Evolutionary conservation across 2,888 invertebrate species (phyloP), one percentile per base, ranked within the genome.

Genomic region (Nymphalis c-album): DNA sequence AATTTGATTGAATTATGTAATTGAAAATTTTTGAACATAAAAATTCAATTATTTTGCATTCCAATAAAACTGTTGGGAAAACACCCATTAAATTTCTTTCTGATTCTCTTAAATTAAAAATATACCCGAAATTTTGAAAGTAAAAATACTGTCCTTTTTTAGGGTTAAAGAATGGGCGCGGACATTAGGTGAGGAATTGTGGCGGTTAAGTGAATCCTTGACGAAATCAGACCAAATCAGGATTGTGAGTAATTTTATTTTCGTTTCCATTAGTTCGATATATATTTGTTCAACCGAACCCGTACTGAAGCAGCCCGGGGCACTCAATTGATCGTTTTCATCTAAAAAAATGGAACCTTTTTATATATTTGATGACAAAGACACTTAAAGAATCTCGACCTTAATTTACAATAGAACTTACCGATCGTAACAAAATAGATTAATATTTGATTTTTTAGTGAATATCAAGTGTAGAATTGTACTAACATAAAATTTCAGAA

Each of bases 141-240:
- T 17, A 6, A 6, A 53, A 7, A 53, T 53, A 1, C 26, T 53
- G 16, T 17, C 1, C 31, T 53, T n/a, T 87, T 46, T 22, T 62
- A 97, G 97, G 71, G 95, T 97, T 59, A 94, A 94, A 80, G 93
- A 93, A 88, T 97, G 97, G 97, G 96, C 97, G 26, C 93, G 94
- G 72, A 93, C 93, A 69, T 93, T 98, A 70, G 97, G 97, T 46
- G 94, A 95, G 72, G 96, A 97, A 80, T 87, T 97, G 74, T 96
- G 95, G 95, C 94, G 94, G 77, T 93, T 97, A 71, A 97, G 96
- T 65, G 94, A 95, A 80, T 94, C 94, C 72, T 95, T 97, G 77
- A 97, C 96, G 47, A 96, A 96, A 85, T 95, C 95, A 63, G 93
- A 94, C 75, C 95, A 96, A 87, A 95, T 97, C 69, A 94, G 95